Evolutionary conservation across 2,888 invertebrate species (phyloP), one percentile per base, ranked within the genome.

Genomic region (Folsomia candida): DNA sequence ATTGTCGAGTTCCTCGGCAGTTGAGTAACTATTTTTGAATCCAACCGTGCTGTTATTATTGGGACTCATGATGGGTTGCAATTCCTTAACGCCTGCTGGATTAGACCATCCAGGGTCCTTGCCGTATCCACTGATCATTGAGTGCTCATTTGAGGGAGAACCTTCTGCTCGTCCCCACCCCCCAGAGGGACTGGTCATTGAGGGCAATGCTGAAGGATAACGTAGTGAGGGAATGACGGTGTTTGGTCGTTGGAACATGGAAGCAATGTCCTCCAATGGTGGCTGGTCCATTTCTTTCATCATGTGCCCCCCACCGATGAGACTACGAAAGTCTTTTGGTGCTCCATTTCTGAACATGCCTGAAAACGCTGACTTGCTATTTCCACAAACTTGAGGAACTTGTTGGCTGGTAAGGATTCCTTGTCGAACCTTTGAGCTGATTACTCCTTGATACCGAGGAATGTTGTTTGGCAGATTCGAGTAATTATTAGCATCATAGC

Each of bases 191-290:
- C 51, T 2, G 29, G n/a, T 2, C 27, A 62, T 25, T 67, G 47
- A 25, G 29, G 22, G 4, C n/a, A 20, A 14, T 20, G 11, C 54
- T 14, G 54, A 6, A 18, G 54, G 54, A 47, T 18, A 18, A 9
- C 18, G 47, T 11, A 47, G 47, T 4, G 54, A 54, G 6, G 67
- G 59, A 20, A 18, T 58, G n/a, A 58, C 26, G 47, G 67, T 69
- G 37, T 67, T 69, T 29, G 73, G 60, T 11, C 70, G 29, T 63
- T 62, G 51, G 25, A 70, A 73, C 67, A 72, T 67, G 25, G 70
- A 47, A 20, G 62, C 59, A 18, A 73, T 72, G 26, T 72, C 69
- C 22, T 67, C 67, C 0, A 22, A 2, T 11, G 26, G 51, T 14
- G 11, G 18, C 6, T 14, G 11, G 18, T 22, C 22, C 9, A 3